These are phyloP conservation scores for Idaea aversata DNA, from an alignment of 2,888 invertebrate genomes.

Conservation along the genomic window DNA sequence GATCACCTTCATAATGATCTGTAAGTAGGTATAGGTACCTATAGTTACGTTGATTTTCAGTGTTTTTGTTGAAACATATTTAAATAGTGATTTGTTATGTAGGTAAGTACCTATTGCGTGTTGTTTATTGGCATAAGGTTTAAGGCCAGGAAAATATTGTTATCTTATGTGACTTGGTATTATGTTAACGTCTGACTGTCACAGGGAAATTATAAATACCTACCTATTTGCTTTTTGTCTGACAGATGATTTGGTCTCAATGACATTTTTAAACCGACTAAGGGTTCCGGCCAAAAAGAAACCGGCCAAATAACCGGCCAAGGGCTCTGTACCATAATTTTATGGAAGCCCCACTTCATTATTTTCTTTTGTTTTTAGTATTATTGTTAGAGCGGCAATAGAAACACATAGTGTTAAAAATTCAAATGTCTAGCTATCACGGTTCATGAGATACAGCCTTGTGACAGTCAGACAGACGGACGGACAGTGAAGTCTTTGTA, in stretches of 20 bases:
- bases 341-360: too few relatives aligned
- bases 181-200: not conserved
- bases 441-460: too few relatives aligned
- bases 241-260: not conserved
- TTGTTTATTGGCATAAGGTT: not conserved
- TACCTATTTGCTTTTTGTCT: not conserved
- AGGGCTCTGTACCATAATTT: too few relatives aligned
- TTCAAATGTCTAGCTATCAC: too few relatives aligned
- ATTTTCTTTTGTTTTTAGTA: too few relatives aligned
- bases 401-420: too few relatives aligned
- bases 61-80: not conserved
- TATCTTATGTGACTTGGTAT: not conserved
- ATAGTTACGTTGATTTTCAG: not conserved
- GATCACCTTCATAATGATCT: not conserved
- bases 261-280: not conserved
- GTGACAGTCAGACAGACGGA: too few relatives aligned
- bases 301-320: too few relatives aligned
- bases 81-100: not conserved
- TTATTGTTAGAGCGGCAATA: too few relatives aligned
- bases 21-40: not conserved
- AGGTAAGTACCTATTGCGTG: too few relatives aligned
- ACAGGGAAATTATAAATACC: not conserved
- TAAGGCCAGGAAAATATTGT: not conserved
- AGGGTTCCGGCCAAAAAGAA: too few relatives aligned
- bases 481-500: too few relatives aligned